Conservation (phyloP, 2,113 vertebrate genomes). For the Vulpes vulpes region DNA sequence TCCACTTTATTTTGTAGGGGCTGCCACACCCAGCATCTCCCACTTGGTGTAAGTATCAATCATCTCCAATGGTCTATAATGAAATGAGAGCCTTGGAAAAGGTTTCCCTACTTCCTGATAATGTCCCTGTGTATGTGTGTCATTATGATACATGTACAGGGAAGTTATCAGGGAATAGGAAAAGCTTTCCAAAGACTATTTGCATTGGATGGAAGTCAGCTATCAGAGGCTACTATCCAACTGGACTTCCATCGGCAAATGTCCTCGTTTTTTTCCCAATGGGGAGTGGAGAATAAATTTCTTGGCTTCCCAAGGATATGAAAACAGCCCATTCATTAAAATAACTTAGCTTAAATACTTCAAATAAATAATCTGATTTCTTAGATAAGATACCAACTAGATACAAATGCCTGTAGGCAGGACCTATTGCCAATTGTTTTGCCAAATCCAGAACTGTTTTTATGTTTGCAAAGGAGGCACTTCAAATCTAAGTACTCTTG, state of each 20-base stretch:
- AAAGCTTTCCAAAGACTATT: background rate
- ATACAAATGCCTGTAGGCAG: background rate
- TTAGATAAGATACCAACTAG: background rate
- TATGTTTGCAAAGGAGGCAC: background rate
- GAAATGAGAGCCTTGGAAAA: background rate
- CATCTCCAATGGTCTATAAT: background rate
- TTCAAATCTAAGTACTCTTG: background rate
- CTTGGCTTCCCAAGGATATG: background rate
- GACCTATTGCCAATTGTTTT: background rate
- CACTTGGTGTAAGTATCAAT: background rate
- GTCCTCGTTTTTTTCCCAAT: background rate
- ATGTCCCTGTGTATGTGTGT: background rate
- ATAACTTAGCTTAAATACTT: conserved; percentile 21
- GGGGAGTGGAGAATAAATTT: background rate
- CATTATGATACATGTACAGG: background rate
- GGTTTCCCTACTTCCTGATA: background rate
- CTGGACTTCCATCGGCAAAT: background rate
- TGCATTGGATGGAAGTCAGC: background rate
- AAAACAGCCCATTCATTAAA: background rate
- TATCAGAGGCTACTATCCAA: background rate
- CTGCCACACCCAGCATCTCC: background rate
- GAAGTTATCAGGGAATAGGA: background rate
- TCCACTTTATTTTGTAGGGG: background rate
- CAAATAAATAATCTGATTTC: conserved; percentile 15
- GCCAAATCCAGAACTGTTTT: background rate